Evolutionary conservation across 2,113 vertebrate genomes (phyloP), one percentile per base, ranked within the genome.

Genomic region (Colossoma macropomum): DNA sequence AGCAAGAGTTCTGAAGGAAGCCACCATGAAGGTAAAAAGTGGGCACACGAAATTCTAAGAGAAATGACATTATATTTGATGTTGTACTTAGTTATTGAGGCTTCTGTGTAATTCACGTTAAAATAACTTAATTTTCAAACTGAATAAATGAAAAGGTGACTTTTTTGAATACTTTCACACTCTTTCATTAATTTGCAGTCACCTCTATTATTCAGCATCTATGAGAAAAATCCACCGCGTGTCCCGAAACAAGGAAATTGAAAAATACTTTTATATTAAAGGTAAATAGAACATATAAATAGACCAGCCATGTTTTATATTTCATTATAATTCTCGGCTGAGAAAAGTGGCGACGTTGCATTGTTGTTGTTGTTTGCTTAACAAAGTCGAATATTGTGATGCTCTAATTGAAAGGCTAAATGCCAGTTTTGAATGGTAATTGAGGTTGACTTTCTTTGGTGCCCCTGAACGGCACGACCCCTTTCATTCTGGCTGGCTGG

Each of bases 371-470:
- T 75, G 83, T 86, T 82, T 68, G 84, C 70, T 79, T 82, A 82
- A 62, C 68, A 73, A 56, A 62, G 77, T 66, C 21, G 75, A 78
- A 28, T 32, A 15, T 63, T 19, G 74, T 52, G 75, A 82, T 63
- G 75, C 74, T 79, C 41, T 63, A 82, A 69, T 76, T 78, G 79
- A 78, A 86, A 84, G 79, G 75, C 82, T 84, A 84, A 84, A 85
- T 79, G 75, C 56, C 76, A 82, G 81, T 77, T 82, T 48, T 85
- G 27, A 74, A 62, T 54, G 54, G 83, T 87, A 85, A 87, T 82
- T 85, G 83, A 83, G 80, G 75, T 79, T 85, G 83, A 79, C 80
- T 83, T 82, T 76, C 72, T 75, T 50, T 32, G 62, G n/a, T n/a
- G 32, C 32, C 66, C 16, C 56, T 34, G 65, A 77, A 81, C 70